These are phyloP conservation scores for Epizoanthus rinbou DNA, from an alignment of 92 coral and sea anemone species.

Conservation along the genomic window DNA sequence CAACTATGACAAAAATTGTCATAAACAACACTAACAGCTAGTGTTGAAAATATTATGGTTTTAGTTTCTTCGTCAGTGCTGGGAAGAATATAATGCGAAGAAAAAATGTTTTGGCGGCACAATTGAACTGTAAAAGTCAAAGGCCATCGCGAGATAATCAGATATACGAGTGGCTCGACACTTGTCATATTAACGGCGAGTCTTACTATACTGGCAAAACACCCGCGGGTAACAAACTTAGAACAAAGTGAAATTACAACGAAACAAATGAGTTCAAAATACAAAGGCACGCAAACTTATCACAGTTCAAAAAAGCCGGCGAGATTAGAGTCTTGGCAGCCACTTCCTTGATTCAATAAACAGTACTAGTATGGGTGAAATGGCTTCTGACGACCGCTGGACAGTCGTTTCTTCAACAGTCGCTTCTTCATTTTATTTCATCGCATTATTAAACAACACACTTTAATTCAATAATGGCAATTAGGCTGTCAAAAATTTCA, in stretches of 20 bases:
- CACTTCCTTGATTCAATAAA: not conserved
- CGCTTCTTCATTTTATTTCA: not conserved
- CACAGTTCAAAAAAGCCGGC: not conserved
- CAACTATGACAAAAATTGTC: not conserved
- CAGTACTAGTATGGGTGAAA: too few relatives aligned
- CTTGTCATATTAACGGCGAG: not conserved
- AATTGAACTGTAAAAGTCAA: conserved; percentile 3
- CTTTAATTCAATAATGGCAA: not conserved
- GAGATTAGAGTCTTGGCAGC: not conserved
- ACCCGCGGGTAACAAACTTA: not conserved
- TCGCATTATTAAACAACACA: too few relatives aligned
- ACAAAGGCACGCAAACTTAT: conserved; percentile 13
- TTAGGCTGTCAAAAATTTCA: conserved; percentile 9
- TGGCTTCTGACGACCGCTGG: too few relatives aligned
- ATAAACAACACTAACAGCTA: not conserved
- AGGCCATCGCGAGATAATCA: not conserved
- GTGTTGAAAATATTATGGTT: too few relatives aligned
- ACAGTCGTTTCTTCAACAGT: too few relatives aligned
- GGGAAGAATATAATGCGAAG: not conserved
- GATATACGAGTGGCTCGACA: not conserved
- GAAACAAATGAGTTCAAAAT: not conserved
- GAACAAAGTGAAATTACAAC: not conserved
- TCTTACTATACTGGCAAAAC: conserved; percentile 8
- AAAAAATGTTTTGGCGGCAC: not conserved
- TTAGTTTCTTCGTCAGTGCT: not conserved